Conservation (phyloP, 2,888 invertebrate species). For the Cinara cedri region DNA sequence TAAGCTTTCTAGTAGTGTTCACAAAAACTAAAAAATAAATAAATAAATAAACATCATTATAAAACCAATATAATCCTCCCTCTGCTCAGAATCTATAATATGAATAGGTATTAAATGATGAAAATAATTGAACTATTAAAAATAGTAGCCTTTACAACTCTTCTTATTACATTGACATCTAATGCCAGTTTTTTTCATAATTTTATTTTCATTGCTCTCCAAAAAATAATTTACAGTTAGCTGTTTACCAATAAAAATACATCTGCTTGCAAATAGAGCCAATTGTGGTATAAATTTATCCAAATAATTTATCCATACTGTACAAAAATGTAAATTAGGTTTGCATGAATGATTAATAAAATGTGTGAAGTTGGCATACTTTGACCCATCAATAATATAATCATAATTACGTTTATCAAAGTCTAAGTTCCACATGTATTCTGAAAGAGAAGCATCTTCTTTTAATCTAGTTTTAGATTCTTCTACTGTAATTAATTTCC, state of each 20-base stretch:
- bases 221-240: conserved; percentile 86
- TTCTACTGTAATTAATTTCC: conserved; percentile 89
- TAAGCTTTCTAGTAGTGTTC: too few relatives aligned
- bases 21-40: too few relatives aligned
- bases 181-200: conserved; percentile 58
- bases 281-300: conserved; percentile 88
- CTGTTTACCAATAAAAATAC: conserved; percentile 84
- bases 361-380: conserved; percentile 88
- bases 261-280: conserved; percentile 82
- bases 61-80: too few relatives aligned
- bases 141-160: conserved; percentile 77
- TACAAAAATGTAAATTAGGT: conserved; percentile 89
- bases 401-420: conserved; percentile 77
- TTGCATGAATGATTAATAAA: conserved; percentile 97
- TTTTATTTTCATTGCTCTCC: not conserved
- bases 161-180: conserved; percentile 74
- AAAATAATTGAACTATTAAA: conserved; percentile 65
- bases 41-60: too few relatives aligned
- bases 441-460: not conserved
- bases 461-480: conserved; percentile 84
- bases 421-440: conserved; percentile 91
- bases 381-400: conserved; percentile 88
- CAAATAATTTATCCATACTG: conserved; percentile 89
- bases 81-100: too few relatives aligned
- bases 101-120: too few relatives aligned